Conservation (phyloP, 2,113 vertebrate species). For the Neolamprologus sp. region DNA sequence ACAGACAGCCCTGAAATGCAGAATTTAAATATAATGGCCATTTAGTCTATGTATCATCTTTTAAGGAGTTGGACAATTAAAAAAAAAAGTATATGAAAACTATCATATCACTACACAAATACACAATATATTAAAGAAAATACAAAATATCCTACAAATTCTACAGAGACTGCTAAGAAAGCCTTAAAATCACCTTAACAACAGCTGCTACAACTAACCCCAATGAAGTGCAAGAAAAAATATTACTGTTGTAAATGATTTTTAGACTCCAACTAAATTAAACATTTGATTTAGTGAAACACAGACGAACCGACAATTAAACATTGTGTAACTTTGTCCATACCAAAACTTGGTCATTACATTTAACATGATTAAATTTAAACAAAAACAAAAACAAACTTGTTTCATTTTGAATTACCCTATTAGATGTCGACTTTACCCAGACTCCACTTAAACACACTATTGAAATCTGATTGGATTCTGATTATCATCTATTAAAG, state of each 20-base stretch:
- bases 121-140: not conserved
- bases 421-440: not conserved
- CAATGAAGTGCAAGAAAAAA: not conserved
- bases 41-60: not conserved
- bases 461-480: not conserved
- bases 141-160: not conserved
- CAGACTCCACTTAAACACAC: not conserved
- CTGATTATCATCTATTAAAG: not conserved
- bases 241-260: not conserved
- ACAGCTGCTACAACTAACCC: not conserved
- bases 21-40: not conserved
- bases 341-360: not conserved
- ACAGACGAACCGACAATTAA: not conserved
- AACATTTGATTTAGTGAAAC: no score
- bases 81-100: not conserved
- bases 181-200: not conserved
- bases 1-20: not conserved
- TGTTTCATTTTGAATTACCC: not conserved
- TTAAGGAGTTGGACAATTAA: not conserved
- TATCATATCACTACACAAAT: not conserved
- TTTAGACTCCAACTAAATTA: not conserved
- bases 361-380: not conserved
- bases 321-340: not conserved
- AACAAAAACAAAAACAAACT: not conserved
- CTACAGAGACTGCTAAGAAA: not conserved